Conservation (phyloP, 2,888 invertebrate genomes). For the Zaprionus obscuricornis region DNA sequence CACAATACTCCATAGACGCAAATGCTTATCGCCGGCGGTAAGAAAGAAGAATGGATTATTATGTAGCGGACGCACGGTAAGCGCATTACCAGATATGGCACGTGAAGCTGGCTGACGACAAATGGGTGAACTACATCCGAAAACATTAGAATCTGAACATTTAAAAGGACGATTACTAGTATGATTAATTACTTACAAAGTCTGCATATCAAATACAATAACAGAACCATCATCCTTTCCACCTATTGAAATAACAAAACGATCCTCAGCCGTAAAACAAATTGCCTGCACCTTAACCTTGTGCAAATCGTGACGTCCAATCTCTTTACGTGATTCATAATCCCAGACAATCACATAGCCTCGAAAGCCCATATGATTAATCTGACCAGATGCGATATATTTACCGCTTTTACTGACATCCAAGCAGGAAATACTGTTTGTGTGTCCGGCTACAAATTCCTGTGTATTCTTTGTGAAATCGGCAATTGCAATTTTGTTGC, state of each 20-base stretch:
- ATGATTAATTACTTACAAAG: conserved; percentile 82
- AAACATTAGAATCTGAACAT: background rate
- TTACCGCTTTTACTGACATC: conserved; percentile 90
- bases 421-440: conserved; percentile 90
- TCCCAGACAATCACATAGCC: conserved; percentile 95
- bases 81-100: conserved; percentile 89
- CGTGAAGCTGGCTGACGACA: conserved; percentile 86
- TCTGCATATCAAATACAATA: conserved; percentile 91
- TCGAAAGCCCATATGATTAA: conserved; percentile 95
- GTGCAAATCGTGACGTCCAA: conserved; percentile 91
- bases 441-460: conserved; percentile 90
- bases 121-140: conserved; percentile 84
- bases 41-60: conserved; percentile 87
- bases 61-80: conserved; percentile 85
- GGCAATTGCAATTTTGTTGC: conserved; percentile 90
- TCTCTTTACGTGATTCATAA: conserved; percentile 86
- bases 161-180: no score
- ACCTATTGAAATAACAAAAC: conserved; percentile 92
- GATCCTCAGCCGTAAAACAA: conserved; percentile 91
- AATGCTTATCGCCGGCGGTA: conserved; percentile 89
- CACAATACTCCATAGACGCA: conserved; percentile 90
- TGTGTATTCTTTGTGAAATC: conserved; percentile 88
- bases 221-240: conserved; percentile 95
- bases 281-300: conserved; percentile 93
- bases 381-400: conserved; percentile 94